These are phyloP conservation scores for Brachionus paranguensis DNA, from an alignment of 1,140 invertebrate species.

Conservation along the genomic window DNA sequence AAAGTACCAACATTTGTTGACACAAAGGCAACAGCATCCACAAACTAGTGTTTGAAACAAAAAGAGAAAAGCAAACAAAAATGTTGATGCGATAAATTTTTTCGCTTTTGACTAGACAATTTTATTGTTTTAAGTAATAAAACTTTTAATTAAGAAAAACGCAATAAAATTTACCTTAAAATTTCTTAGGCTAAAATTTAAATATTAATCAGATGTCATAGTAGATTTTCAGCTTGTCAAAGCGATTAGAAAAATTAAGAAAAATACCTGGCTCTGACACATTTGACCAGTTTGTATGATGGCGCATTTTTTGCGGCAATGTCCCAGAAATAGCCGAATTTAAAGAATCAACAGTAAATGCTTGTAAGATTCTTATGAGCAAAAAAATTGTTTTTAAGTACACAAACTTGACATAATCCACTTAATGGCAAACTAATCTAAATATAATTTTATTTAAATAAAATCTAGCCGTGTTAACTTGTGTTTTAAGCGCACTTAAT, in stretches of 20 bases:
- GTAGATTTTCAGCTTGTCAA: background rate
- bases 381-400: background rate
- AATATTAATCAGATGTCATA: conserved; percentile 2
- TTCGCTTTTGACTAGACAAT: background rate
- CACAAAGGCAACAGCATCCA: background rate
- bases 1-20: background rate
- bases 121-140: conserved; percentile 31
- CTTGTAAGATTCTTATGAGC: background rate
- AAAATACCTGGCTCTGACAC: background rate
- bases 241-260: background rate
- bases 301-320: background rate
- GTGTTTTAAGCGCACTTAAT: background rate
- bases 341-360: background rate
- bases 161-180: background rate
- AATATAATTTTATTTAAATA: background rate
- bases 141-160: conserved; percentile 7
- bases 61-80: background rate
- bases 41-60: background rate
- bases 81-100: background rate
- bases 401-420: background rate
- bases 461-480: background rate
- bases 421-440: background rate
- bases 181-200: background rate
- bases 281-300: background rate
- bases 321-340: background rate